These are phyloP conservation scores for Pygocentrus nattereri DNA, from an alignment of 2,797 vertebrate genomes.

Conservation along the genomic window DNA sequence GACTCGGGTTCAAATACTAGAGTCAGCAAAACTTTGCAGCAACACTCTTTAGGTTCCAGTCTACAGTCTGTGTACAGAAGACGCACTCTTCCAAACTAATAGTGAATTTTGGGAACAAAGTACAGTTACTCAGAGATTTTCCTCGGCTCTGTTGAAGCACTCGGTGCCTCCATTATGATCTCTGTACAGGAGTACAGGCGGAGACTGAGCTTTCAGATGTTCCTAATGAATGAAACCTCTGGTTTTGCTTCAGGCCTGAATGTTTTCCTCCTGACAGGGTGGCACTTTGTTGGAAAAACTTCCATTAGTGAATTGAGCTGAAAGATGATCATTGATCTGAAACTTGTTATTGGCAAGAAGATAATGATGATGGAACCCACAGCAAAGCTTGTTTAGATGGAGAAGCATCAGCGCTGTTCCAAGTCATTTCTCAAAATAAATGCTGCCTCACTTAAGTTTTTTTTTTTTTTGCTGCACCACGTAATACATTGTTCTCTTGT, in stretches of 20 bases:
- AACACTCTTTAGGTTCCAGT: no score
- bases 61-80: no score
- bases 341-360: neutral
- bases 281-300: neutral
- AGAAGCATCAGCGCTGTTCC: neutral
- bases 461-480: no score
- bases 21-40: no score
- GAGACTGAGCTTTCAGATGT: no score
- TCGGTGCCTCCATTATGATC: no score
- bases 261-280: neutral
- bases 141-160: no score
- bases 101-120: no score
- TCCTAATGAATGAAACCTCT: neutral
- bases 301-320: neutral
- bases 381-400: neutral
- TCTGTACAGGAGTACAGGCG: no score
- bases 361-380: neutral
- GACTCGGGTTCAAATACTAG: no score
- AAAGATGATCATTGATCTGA: neutral
- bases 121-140: no score
- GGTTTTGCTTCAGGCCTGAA: neutral
- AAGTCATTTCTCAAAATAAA: neutral
- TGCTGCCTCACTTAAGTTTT: conserved; percentile 8
- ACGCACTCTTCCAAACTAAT: no score
- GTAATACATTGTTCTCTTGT: neutral